Evolutionary conservation across 2,888 invertebrate genomes (phyloP).

Genomic region (Eupithecia abbreviata): DNA sequence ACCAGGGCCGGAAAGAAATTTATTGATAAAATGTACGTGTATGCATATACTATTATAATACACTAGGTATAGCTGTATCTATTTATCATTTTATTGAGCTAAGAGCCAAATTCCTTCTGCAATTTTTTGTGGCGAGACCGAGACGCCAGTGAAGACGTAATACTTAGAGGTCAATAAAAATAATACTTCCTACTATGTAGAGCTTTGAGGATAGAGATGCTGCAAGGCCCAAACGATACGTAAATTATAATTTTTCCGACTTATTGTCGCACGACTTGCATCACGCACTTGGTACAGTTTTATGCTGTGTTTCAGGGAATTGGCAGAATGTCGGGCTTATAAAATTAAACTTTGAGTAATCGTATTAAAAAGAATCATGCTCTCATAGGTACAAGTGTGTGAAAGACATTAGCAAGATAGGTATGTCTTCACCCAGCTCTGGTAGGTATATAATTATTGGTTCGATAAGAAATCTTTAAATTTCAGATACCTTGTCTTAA

Average conservation of each 20-base stretch:
- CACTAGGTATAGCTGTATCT: no score
- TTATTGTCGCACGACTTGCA: not conserved
- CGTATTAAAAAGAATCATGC: not conserved
- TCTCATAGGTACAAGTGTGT: slow-evolving; percentile 18
- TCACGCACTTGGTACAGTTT: not conserved
- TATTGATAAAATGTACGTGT: no score
- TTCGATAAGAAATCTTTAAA: not conserved
- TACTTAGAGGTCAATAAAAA: no score
- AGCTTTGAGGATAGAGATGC: no score
- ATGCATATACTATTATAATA: no score
- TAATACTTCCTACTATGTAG: no score
- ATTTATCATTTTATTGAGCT: no score
- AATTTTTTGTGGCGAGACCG: not conserved
- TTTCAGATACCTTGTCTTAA: not conserved
- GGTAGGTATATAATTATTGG: not conserved
- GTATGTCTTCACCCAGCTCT: not conserved
- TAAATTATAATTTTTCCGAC: no score
- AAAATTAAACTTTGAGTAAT: slow-evolving; percentile 28
- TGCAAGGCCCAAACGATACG: no score
- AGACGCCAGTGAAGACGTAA: not conserved
- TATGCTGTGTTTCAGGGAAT: slow-evolving; percentile 11
- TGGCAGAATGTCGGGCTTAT: slow-evolving; percentile 8
- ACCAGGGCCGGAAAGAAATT: no score
- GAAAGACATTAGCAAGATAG: slow-evolving; percentile 8
- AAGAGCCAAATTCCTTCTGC: no score